Conservation (phyloP, 2,888 invertebrate species). For the Hipparchia semele region DNA sequence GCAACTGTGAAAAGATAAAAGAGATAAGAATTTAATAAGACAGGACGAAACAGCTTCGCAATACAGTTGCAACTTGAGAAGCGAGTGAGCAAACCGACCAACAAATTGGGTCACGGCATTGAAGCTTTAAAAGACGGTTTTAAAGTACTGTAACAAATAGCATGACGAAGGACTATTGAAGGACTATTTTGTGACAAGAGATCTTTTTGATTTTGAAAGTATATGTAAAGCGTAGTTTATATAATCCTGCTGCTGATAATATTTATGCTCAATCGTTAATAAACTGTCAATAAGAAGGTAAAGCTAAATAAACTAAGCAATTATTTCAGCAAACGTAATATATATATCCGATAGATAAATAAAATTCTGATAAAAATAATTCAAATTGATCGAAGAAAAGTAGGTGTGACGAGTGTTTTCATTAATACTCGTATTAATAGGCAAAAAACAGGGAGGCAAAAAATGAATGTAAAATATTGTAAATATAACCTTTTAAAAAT, state of each 20-base stretch:
- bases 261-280: too few species aligned
- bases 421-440: not conserved
- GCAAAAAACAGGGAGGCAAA: not conserved
- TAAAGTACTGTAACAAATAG: not conserved
- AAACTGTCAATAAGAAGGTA: too few species aligned
- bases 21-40: not conserved
- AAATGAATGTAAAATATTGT: not conserved
- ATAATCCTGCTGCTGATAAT: too few species aligned
- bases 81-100: not conserved
- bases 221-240: too few species aligned
- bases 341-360: too few species aligned
- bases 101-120: conserved; percentile 4
- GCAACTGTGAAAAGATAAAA: not conserved
- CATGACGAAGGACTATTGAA: not conserved
- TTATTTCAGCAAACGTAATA: too few species aligned
- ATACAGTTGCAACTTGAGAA: conserved; percentile 1
- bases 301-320: too few species aligned
- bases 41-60: not conserved
- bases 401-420: not conserved
- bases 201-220: not conserved
- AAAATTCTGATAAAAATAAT: too few species aligned
- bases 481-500: not conserved
- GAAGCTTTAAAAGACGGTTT: not conserved
- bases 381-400: too few species aligned
- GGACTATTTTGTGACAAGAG: not conserved